Evolutionary conservation across 1,140 invertebrate genomes (phyloP).

Genomic region (Neodiprion pinetum): DNA sequence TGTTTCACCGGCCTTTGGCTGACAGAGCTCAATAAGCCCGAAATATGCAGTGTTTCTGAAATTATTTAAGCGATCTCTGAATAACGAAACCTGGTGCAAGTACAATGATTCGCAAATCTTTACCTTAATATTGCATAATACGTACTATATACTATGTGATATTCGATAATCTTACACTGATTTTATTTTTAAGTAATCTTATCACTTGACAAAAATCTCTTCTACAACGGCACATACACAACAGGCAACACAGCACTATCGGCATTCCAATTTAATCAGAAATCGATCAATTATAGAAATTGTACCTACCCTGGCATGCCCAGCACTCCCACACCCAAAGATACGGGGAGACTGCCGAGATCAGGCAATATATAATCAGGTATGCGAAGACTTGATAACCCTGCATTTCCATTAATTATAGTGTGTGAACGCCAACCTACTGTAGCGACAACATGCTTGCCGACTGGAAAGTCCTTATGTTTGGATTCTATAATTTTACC

Average conservation of each 20-base stretch:
- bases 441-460: constrained; percentile 58
- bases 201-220: too few species aligned
- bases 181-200: too few species aligned
- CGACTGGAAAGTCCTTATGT: constrained; percentile 60
- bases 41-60: constrained; percentile 71
- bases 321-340: constrained; percentile 49
- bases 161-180: too few species aligned
- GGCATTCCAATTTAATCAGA: too few species aligned
- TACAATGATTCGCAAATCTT: too few species aligned
- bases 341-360: constrained; percentile 45
- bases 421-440: constrained; percentile 67
- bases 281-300: too few species aligned
- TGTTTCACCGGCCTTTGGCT: constrained; percentile 66
- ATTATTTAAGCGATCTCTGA: constrained; percentile 20
- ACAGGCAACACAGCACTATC: too few species aligned
- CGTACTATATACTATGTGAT: too few species aligned
- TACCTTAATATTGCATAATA: too few species aligned
- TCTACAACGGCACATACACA: too few species aligned
- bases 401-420: constrained; percentile 34
- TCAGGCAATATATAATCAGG: constrained; percentile 43
- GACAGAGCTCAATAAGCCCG: constrained; percentile 66
- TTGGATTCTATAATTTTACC: constrained; percentile 58
- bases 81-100: too few species aligned
- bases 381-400: background rate
- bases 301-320: constrained; percentile 56